phyloP scores from a whole-genome alignment of 2,113 vertebrate genomes.

The Ginglymostoma cirratum region DNA sequence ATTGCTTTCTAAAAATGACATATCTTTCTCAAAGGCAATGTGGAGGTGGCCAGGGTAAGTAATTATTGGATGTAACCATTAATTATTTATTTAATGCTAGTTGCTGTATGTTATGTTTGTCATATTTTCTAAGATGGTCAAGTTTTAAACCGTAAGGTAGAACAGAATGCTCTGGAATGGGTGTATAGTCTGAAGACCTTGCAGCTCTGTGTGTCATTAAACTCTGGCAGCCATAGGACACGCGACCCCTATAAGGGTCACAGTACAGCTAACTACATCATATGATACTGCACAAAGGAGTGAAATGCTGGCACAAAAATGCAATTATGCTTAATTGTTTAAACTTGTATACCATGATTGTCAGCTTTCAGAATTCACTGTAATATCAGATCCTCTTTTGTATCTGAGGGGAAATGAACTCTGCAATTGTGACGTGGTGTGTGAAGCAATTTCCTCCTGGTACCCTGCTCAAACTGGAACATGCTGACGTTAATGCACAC shows the following conservation, averaged over 20 bases:
- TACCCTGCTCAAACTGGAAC: neutral
- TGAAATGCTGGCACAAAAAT: neutral
- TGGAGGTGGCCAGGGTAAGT: neutral
- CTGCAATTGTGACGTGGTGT: neutral
- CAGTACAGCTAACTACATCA: neutral
- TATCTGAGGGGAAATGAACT: neutral
- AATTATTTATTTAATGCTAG: neutral
- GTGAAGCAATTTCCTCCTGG: constrained; percentile 8
- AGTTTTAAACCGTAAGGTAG: too few species aligned
- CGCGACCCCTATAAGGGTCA: neutral
- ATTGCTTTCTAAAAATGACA: neutral
- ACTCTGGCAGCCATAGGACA: too few species aligned
- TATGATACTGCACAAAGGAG: neutral
- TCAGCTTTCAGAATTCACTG: neutral
- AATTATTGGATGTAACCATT: neutral
- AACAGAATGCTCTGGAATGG: too few species aligned
- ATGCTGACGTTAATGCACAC: neutral
- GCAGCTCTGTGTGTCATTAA: too few species aligned
- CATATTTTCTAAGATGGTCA: too few species aligned
- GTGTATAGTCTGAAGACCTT: too few species aligned
- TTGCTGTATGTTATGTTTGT: too few species aligned
- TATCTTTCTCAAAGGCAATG: neutral
- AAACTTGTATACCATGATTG: neutral
- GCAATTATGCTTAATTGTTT: neutral
- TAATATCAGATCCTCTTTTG: neutral